Base-by-base conservation (phyloP, 2,888 invertebrate genomes). In the Chelonus formosanus region DNA sequence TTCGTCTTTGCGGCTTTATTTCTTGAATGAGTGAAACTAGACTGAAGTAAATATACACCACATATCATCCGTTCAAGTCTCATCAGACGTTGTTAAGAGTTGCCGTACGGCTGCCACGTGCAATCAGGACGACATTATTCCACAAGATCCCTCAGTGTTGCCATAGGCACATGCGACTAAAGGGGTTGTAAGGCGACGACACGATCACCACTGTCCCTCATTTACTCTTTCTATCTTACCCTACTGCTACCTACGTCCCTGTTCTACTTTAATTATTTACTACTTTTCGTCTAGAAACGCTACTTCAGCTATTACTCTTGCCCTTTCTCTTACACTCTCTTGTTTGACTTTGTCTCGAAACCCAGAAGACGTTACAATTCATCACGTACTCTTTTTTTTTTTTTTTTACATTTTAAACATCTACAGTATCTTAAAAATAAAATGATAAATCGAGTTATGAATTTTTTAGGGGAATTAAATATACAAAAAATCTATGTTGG, bases 221-320 rank as follows among this genome's bases (percentile, higher is more conserved):
- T 47, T 45, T 59, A 57, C 34, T 40, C 44, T 65, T 6, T 40
- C 20, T 20, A 20, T 20, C 20, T 20, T 20, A 20, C 20, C 76
- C 76, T 48, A 5, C 56, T 43, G 6, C 43, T 35, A 54, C 8
- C 10, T 8, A 32, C 54, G 4, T 32, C 32, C 35, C 60, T 72
- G 57, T 67, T 55, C 69, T 65, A 73, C 79, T 78, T 83, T 77
- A 81, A 83, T 83, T 80, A 83, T 83, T 80, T 78, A 75, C 70
- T 71, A 73, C 63, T 74, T 74, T 76, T 78, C 81, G 82, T 83
- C 82, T 83, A 82, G 80, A 81, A 71, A 76, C 74, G 62, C 71
- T 72, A 74, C 75, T 78, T 70, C 74, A 74, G 62, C 67, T 66
- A 70, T 68, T 63, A 67, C 63, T 44, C 61, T 44, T 40, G 7